Percentiles rank a stretch among this genome's conserved stretches.
Conservation (phyloP, 2,797 vertebrate species). For the Takifugu rubripes region DNA sequence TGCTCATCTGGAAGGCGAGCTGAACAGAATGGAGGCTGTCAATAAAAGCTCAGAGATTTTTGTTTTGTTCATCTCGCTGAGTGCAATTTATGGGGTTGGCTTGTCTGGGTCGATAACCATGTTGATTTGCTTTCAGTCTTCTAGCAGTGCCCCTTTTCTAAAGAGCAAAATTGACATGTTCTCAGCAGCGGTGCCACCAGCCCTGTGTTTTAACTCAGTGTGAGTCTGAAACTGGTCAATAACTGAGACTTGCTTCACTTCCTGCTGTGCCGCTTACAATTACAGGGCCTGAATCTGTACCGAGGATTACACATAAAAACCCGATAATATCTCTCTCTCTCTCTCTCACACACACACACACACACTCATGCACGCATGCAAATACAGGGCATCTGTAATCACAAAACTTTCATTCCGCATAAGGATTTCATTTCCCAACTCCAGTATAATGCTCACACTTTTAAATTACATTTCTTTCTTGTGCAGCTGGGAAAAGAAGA, state of each 20-base stretch:
- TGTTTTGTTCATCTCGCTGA: conserved; percentile 61
- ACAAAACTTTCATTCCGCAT: conserved; percentile 45
- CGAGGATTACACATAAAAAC: conserved; percentile 51
- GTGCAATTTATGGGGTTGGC: conserved; percentile 65
- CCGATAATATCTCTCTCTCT: not conserved
- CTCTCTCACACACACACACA: too few species aligned
- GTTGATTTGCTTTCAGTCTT: conserved; percentile 75
- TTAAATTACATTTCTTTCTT: conserved; percentile 60
- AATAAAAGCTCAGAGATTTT: conserved; percentile 61
- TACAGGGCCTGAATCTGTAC: conserved; percentile 55
- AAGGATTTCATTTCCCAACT: conserved; percentile 55
- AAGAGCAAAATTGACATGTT: conserved; percentile 75
- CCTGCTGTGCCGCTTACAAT: conserved; percentile 68
- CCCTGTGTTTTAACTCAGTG: conserved; percentile 61
- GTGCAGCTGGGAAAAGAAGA: conserved; percentile 1
- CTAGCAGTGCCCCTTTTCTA: conserved; percentile 66
- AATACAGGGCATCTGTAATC: conserved; percentile 19
- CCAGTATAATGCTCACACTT: conserved; percentile 53
- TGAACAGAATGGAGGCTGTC: conserved; percentile 46
- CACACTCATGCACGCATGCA: too few species aligned
- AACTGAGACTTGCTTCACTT: conserved; percentile 61
- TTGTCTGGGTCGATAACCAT: conserved; percentile 63
- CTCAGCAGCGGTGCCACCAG: conserved; percentile 63
- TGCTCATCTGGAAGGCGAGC: conserved; percentile 38
- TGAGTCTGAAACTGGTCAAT: conserved; percentile 59